A percentile compares a stretch with the other conserved stretches of the same genome.
phyloP scores from a whole-genome alignment of 1,140 invertebrate species.

The Euwallacea similis region DNA sequence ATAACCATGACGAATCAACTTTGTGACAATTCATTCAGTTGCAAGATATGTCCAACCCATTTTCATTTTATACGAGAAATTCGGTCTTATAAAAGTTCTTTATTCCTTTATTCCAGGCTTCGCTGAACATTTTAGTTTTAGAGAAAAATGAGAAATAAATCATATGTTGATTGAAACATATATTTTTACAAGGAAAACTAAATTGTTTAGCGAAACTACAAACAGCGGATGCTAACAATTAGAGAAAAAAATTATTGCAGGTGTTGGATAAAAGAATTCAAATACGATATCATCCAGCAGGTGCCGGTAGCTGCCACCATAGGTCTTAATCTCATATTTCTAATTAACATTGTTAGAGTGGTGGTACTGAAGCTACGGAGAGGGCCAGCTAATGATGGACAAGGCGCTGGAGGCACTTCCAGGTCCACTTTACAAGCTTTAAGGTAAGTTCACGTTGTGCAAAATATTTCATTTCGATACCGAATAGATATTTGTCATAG shows the following conservation, averaged over 20 bases:
- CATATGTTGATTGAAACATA: too few species aligned
- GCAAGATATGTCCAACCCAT: neutral
- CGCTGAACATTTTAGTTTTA: too few species aligned
- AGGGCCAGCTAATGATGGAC: conserved; percentile 47
- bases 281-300: conserved; percentile 71
- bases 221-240: too few species aligned
- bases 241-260: conserved; percentile 55
- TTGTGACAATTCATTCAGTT: neutral
- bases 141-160: too few species aligned
- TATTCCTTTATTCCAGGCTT: too few species aligned
- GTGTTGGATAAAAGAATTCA: conserved; percentile 81
- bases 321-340: conserved; percentile 83
- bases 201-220: too few species aligned
- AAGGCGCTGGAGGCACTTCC: conserved; percentile 60
- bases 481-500: too few species aligned
- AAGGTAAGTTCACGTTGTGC: conserved; percentile 58
- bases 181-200: too few species aligned
- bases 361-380: conserved; percentile 84
- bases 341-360: conserved; percentile 92
- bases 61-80: neutral
- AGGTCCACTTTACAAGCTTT: conserved; percentile 76
- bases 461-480: too few species aligned
- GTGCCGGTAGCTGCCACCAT: conserved; percentile 80
- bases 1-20: neutral
- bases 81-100: too few species aligned